phyloP scores from a whole-genome alignment of 1,140 invertebrate genomes.

The Limonius californicus region DNA sequence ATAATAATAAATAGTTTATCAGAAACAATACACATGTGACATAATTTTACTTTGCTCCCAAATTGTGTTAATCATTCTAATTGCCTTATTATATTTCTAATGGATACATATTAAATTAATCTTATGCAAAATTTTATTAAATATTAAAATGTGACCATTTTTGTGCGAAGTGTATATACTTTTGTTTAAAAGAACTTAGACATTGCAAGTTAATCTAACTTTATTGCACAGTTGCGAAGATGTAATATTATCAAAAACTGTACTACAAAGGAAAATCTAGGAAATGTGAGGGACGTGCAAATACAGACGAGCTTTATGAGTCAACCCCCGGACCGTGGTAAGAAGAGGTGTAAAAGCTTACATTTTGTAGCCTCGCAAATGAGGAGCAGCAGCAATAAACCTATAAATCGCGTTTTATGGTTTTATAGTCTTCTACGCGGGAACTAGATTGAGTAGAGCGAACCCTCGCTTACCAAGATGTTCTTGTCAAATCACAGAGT shows the following conservation, averaged over 20 bases:
- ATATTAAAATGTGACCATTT: no score
- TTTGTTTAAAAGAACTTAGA: no score
- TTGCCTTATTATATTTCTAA: no score
- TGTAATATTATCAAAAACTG: not conserved
- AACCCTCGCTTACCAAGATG: conserved; percentile 38
- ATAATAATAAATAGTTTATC: no score
- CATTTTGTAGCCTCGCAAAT: conserved; percentile 40
- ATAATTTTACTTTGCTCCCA: no score
- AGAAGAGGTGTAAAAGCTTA: conserved; percentile 38
- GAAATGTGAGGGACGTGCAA: conserved; percentile 32
- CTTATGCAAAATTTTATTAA: no score
- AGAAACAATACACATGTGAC: no score
- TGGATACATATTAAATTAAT: no score
- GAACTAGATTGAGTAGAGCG: conserved; percentile 39
- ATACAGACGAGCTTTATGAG: conserved; percentile 29
- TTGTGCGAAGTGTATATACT: no score
- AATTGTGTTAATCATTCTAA: no score
- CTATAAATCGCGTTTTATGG: conserved; percentile 48
- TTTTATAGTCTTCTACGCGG: conserved; percentile 43
- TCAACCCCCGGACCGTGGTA: conserved; percentile 24
- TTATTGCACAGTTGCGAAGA: no score
- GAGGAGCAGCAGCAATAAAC: conserved; percentile 45
- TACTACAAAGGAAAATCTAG: conserved; percentile 19
- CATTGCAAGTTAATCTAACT: no score
- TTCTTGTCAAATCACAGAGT: conserved; percentile 34